These are phyloP conservation scores for Drosophila arizonae DNA, from an alignment of 1,140 invertebrate species.

Conservation along the genomic window DNA sequence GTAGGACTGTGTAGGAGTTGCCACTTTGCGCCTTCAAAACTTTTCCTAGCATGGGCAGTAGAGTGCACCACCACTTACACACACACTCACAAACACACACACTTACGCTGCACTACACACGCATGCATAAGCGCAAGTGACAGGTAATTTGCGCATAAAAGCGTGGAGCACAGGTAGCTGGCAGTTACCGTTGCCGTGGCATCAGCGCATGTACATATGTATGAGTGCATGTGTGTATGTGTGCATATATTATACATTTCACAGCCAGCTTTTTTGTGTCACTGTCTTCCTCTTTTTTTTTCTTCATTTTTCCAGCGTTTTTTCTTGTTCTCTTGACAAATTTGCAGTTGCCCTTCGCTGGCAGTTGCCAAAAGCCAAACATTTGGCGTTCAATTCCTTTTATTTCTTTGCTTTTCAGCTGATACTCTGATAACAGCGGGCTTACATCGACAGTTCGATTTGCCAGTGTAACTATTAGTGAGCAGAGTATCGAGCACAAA, in stretches of 20 bases:
- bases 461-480: background rate
- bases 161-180: constrained; percentile 37
- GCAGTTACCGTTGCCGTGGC: constrained; percentile 20
- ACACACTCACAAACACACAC: background rate
- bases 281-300: constrained; percentile 12
- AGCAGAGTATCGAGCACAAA: no score
- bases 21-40: constrained; percentile 27
- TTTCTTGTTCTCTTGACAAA: constrained; percentile 55
- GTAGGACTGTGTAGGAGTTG: constrained; percentile 1
- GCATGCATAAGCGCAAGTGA: constrained; percentile 70
- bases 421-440: constrained; percentile 45
- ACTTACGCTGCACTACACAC: constrained; percentile 41
- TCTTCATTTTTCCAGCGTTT: background rate
- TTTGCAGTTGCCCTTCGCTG: constrained; percentile 51
- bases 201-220: constrained; percentile 13
- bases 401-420: constrained; percentile 55
- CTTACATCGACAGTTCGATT: constrained; percentile 29
- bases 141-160: constrained; percentile 77
- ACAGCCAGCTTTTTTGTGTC: constrained; percentile 47
- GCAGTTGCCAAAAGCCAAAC: constrained; percentile 17
- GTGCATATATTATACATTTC: constrained; percentile 68
- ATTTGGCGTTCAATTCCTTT: constrained; percentile 23
- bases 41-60: background rate
- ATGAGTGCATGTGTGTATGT: background rate
- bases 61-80: constrained; percentile 1